A percentile compares a stretch with the other conserved stretches of the same genome.
Evolutionary conservation across 2,113 vertebrate genomes (phyloP).

Genomic region (Xiphophorus couchianus): DNA sequence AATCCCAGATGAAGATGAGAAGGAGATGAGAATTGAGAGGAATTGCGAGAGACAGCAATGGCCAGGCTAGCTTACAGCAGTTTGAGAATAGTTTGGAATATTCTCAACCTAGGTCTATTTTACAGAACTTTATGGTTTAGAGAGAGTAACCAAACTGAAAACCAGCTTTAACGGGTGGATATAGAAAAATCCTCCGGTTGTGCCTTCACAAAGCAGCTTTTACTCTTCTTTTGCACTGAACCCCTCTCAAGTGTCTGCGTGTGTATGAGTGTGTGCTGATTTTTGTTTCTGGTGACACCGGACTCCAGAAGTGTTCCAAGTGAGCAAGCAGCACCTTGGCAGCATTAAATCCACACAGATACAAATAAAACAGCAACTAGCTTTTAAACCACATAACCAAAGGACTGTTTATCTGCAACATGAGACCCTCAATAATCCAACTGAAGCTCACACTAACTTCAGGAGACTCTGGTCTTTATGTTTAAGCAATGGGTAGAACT

Average conservation of each 20-base stretch:
- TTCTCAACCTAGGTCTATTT: background rate
- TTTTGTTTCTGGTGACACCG: background rate
- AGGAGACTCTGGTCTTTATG: background rate
- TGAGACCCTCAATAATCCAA: background rate
- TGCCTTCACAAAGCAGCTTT: slow-evolving; percentile 3
- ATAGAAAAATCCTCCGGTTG: background rate
- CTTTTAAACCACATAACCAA: background rate
- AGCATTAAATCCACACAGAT: background rate
- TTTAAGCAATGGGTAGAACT: slow-evolving; percentile 6
- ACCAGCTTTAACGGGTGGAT: slow-evolving; percentile 1
- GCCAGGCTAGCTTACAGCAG: too few relatives aligned
- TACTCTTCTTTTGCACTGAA: slow-evolving; percentile 1
- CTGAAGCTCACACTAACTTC: background rate
- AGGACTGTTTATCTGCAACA: too few relatives aligned
- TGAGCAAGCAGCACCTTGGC: background rate
- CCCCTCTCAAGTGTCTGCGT: background rate
- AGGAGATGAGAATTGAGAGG: too few relatives aligned
- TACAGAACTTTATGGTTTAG: background rate
- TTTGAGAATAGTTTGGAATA: too few relatives aligned
- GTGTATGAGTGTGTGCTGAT: too few relatives aligned
- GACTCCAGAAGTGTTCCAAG: background rate
- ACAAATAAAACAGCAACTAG: background rate
- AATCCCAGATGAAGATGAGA: too few relatives aligned
- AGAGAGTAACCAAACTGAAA: background rate
- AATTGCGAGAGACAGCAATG: too few relatives aligned